Evolutionary conservation across 2,888 invertebrate genomes (phyloP).

Genomic region (Atrina japonica): DNA sequence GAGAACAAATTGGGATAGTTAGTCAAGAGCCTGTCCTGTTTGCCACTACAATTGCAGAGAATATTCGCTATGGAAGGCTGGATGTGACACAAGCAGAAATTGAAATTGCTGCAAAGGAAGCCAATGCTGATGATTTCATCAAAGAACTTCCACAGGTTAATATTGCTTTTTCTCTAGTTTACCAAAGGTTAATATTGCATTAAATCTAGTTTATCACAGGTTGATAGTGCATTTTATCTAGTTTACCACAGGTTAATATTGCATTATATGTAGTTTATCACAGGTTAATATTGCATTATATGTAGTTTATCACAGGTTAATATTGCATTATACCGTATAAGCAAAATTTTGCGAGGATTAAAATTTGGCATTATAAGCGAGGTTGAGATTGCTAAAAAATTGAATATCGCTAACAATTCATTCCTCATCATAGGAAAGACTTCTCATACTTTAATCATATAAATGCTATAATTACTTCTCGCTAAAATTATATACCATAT

Average conservation of each 20-base stretch:
- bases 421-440: no score
- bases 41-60: constrained; percentile 82
- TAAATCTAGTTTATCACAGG: no score
- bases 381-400: no score
- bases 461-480: no score
- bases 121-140: constrained; percentile 81
- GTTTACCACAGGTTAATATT: neutral
- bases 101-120: constrained; percentile 75
- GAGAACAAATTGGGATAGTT: constrained; percentile 79
- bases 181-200: neutral
- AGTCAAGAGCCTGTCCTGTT: constrained; percentile 85
- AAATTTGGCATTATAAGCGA: no score
- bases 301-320: neutral
- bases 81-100: constrained; percentile 76
- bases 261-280: no score
- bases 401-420: no score
- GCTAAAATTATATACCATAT: no score
- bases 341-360: no score
- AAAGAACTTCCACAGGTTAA: constrained; percentile 74
- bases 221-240: constrained; percentile 26
- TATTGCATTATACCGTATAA: no score
- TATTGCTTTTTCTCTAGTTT: neutral
- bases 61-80: constrained; percentile 81
- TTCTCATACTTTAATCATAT: no score
- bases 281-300: constrained; percentile 49